Evolutionary conservation across 2,888 invertebrate species (phyloP).

Genomic region (Lagria hirta): DNA sequence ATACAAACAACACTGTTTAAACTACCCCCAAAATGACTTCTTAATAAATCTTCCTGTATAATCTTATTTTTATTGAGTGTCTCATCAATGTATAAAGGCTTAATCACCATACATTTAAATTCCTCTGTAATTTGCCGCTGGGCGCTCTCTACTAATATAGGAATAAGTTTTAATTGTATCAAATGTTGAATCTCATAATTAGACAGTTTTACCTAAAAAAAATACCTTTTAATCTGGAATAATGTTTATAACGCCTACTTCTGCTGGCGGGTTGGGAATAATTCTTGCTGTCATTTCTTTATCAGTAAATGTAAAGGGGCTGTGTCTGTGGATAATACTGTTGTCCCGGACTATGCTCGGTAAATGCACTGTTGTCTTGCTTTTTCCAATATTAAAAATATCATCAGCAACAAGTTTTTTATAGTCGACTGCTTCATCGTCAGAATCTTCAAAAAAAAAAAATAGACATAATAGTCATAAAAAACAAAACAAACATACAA

Average conservation of each 20-base stretch:
- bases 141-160: constrained; percentile 50
- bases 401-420: constrained; percentile 46
- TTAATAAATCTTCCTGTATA: constrained; percentile 43
- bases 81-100: constrained; percentile 55
- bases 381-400: constrained; percentile 38
- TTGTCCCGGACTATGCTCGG: constrained; percentile 52
- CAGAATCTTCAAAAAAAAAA: constrained; percentile 32
- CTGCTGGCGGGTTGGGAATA: constrained; percentile 43
- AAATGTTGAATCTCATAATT: constrained; percentile 54
- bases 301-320: constrained; percentile 52
- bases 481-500: constrained; percentile 38
- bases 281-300: constrained; percentile 55
- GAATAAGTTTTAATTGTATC: constrained; percentile 55
- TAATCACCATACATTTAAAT: constrained; percentile 57
- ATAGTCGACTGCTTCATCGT: constrained; percentile 46
- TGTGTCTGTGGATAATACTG: constrained; percentile 51
- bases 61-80: constrained; percentile 31
- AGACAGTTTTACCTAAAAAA: constrained; percentile 37
- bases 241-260: constrained; percentile 34
- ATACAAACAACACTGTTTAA: constrained; percentile 65
- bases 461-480: background rate
- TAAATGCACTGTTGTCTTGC: constrained; percentile 51
- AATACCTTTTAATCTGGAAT: constrained; percentile 11
- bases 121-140: constrained; percentile 55
- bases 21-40: constrained; percentile 59